These are phyloP conservation scores for Ctenoplectra terminalis DNA, from an alignment of 1,140 invertebrate species.

Conservation along the genomic window DNA sequence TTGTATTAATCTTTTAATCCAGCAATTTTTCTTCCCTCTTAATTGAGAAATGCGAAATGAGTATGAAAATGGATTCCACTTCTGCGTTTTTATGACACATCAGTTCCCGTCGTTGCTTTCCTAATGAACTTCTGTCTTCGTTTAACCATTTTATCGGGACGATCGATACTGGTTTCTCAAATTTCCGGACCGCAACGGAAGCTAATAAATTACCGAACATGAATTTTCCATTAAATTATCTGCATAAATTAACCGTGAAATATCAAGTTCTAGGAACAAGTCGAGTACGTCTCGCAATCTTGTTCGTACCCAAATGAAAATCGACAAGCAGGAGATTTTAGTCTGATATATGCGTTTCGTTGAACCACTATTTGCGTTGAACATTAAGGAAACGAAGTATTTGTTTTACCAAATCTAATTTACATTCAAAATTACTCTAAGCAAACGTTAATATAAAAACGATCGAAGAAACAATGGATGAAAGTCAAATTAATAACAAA, in stretches of 20 bases:
- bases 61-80: no score
- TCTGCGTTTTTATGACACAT: conserved; percentile 2
- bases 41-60: background rate
- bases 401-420: background rate
- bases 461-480: no score
- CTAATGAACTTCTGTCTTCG: conserved; percentile 34
- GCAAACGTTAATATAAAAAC: no score
- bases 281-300: background rate
- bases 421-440: no score
- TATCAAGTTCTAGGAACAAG: background rate
- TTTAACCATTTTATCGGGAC: conserved; percentile 12
- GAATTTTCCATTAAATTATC: conserved; percentile 45
- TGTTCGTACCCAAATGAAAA: background rate
- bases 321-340: background rate
- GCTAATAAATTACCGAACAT: conserved; percentile 37
- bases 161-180: conserved; percentile 29
- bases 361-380: background rate
- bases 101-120: background rate
- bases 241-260: conserved; percentile 31
- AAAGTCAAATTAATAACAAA: background rate
- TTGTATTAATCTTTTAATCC: background rate
- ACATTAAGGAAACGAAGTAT: background rate
- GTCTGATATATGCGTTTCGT: background rate
- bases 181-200: background rate
- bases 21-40: background rate